Percentiles rank a stretch among this genome's conserved stretches.
phyloP scores from a whole-genome alignment of 2,113 vertebrate genomes.

The Pagrus major region DNA sequence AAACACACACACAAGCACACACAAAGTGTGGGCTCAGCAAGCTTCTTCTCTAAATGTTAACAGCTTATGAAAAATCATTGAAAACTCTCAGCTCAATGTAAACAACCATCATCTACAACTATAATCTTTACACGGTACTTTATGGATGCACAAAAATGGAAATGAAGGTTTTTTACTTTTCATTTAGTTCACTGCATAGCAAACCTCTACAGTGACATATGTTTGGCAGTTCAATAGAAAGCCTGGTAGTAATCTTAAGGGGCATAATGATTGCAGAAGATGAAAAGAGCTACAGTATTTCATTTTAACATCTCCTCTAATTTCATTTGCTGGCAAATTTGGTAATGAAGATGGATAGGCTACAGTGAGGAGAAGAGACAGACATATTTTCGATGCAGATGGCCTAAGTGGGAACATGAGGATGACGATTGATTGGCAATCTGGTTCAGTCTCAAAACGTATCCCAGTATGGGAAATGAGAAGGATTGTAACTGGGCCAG shows the following conservation, averaged over 20 bases:
- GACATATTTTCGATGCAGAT: conserved; percentile 64
- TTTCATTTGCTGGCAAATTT: conserved; percentile 35
- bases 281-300: conserved; percentile 51
- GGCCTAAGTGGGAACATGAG: conserved; percentile 25
- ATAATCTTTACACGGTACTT: not conserved
- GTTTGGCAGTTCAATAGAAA: conserved; percentile 33
- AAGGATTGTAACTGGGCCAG: conserved; percentile 12
- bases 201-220: conserved; percentile 56
- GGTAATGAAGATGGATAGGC: conserved; percentile 67
- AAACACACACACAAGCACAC: conserved; percentile 51
- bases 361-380: conserved; percentile 11
- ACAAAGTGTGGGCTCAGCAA: no score
- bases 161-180: not conserved
- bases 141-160: not conserved
- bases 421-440: conserved; percentile 59
- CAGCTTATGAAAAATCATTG: not conserved
- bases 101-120: conserved; percentile 7
- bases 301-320: conserved; percentile 52
- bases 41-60: conserved; percentile 9
- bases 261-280: conserved; percentile 37
- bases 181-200: not conserved
- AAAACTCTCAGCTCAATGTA: not conserved
- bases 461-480: not conserved
- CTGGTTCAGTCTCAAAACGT: conserved; percentile 8
- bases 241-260: conserved; percentile 36